A percentile compares a stretch with the other conserved stretches of the same genome.
Evolutionary conservation across 2,888 invertebrate species (phyloP).

Genomic region (Athripsodes cinereus): DNA sequence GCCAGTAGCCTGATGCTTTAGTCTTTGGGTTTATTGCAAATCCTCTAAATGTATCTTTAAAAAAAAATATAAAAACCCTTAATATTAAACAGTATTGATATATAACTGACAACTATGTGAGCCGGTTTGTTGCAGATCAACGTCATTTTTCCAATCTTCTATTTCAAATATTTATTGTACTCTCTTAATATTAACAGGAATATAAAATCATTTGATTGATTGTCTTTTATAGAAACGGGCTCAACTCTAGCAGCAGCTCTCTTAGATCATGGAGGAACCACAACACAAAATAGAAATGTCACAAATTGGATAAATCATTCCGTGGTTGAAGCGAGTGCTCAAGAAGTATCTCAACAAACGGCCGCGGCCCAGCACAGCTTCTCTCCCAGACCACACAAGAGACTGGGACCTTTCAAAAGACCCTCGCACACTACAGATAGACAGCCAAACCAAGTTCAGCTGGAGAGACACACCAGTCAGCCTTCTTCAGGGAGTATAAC

Average conservation of each 20-base stretch:
- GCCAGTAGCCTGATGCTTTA: too few species aligned
- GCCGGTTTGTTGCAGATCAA: too few species aligned
- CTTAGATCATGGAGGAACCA: constrained; percentile 47
- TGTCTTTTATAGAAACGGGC: constrained; percentile 34
- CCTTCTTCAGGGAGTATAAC: constrained; percentile 11
- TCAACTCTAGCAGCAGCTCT: constrained; percentile 55
- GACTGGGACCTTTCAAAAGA: constrained; percentile 59
- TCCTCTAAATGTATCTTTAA: too few species aligned
- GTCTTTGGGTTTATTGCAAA: too few species aligned
- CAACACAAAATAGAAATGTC: constrained; percentile 10
- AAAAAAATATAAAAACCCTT: too few species aligned
- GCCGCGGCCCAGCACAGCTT: constrained; percentile 42
- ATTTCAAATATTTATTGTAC: too few species aligned
- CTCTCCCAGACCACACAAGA: constrained; percentile 65
- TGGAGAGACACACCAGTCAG: constrained; percentile 17
- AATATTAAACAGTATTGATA: too few species aligned
- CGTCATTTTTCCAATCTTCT: too few species aligned
- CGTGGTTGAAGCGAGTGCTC: constrained; percentile 33
- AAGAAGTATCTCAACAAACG: constrained; percentile 25
- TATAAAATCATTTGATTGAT: too few species aligned
- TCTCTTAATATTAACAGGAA: too few species aligned
- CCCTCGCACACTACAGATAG: constrained; percentile 36
- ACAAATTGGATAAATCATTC: constrained; percentile 31
- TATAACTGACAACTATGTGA: too few species aligned
- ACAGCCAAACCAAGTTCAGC: constrained; percentile 26